Percentiles rank a stretch among this genome's conserved stretches.
These are phyloP conservation scores for Spea multiplicata DNA, from an alignment of 2,113 vertebrate genomes.

Conservation along the genomic window DNA sequence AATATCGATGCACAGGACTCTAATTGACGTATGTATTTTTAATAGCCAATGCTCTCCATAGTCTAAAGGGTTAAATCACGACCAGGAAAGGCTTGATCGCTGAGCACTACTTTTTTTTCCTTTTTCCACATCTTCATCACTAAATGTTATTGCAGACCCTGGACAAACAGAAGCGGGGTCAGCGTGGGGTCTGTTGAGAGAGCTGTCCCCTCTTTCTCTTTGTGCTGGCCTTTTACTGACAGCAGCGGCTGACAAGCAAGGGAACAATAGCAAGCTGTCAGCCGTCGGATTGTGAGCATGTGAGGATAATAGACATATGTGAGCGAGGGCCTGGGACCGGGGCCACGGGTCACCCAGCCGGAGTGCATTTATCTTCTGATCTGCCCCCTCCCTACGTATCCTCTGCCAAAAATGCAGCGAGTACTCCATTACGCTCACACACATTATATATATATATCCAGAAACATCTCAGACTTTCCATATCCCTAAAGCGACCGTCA, in stretches of 20 bases:
- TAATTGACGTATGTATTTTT: too few species aligned
- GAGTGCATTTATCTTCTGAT: conserved; percentile 12
- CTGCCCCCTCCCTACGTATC: neutral
- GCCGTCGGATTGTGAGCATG: neutral
- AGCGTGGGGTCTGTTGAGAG: neutral
- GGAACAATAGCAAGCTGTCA: conserved; percentile 25
- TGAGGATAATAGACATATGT: conserved; percentile 6
- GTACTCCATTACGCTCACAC: too few species aligned
- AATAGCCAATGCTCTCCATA: too few species aligned
- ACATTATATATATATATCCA: too few species aligned
- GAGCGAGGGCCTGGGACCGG: neutral
- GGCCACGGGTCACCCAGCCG: conserved; percentile 24
- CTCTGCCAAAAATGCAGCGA: too few species aligned
- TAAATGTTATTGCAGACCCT: neutral
- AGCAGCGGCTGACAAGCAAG: conserved; percentile 30
- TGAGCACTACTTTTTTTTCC: neutral
- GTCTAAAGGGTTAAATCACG: conserved; percentile 1
- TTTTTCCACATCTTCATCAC: neutral
- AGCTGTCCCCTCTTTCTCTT: neutral
- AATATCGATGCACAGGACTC: too few species aligned
- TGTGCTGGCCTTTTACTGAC: conserved; percentile 28
- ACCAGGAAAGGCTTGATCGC: too few species aligned
- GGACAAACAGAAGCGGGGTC: conserved; percentile 19
- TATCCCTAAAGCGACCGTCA: too few species aligned
- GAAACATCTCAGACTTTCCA: too few species aligned